Evolutionary conservation across 2,888 invertebrate species (phyloP), one percentile per base, ranked within the genome.

Genomic region (Agriopis marginaria): DNA sequence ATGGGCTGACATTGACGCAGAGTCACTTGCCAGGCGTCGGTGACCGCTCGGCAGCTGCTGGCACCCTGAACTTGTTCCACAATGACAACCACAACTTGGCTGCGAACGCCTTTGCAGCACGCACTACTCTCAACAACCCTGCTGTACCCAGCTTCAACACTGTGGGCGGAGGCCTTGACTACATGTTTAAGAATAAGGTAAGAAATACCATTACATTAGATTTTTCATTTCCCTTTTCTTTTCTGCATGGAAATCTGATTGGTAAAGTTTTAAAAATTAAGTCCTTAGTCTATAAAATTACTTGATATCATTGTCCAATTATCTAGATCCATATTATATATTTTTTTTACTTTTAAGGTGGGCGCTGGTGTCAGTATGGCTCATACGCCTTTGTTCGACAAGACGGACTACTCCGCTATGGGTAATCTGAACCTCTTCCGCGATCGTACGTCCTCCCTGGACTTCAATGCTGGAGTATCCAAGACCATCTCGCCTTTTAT

Each of bases 61-160:
- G 82, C 0, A 79, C 76, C 8, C 60, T 87, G 9, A 87, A 82
- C 50, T 70, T 89, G 7, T 66, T 87, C 66, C 73, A 84, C 59
- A 84, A 81, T 17, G 74, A 77, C 2, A 75, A 81, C 67, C 87
- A 89, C 62, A 81, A 84, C 12, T 59, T 90, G 12, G 80, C 77
- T 50, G 88, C 87, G 0, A 89, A 88, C 32, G 89, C 89, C 0
- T 89, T 88, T 74, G 58, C 83, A 32, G 82, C 86, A 9, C 84
- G 81, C 66, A 88, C 78, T 51, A 83, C 86, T 80, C 89, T 88
- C 0, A 79, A 75, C 10, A 79, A 82, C 3, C 81, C 83, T 3
- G 74, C 79, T 0, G 74, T 84, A 0, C 88, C 89, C 5, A 84
- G 86, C 77, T 89, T 88, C 77, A 87, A 86, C 74, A 89, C 89